Percentiles rank a stretch among this genome's conserved stretches.
phyloP scores from a whole-genome alignment of 2,888 invertebrate species.

The Dioctria linearis region DNA sequence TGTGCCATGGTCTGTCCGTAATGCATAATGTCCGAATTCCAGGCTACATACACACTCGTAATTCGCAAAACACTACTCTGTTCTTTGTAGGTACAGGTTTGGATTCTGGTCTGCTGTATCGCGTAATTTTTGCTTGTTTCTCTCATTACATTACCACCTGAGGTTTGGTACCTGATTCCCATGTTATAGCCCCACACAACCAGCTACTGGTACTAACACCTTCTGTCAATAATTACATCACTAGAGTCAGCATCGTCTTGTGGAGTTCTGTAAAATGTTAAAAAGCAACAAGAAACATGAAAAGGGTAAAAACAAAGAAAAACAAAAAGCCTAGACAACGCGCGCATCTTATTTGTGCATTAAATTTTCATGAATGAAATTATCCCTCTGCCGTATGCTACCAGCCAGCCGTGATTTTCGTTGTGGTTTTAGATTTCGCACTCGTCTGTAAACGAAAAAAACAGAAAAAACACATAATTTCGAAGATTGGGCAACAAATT shows the following conservation, averaged over 20 bases:
- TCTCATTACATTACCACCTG: slow-evolving; percentile 17
- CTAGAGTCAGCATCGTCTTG: slow-evolving; percentile 4
- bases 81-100: too few relatives aligned
- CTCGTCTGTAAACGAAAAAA: background rate
- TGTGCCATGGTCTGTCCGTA: too few relatives aligned
- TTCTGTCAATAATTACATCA: slow-evolving; percentile 47
- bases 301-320: slow-evolving; percentile 34
- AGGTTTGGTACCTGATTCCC: slow-evolving; percentile 6
- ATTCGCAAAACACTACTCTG: too few relatives aligned
- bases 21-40: too few relatives aligned
- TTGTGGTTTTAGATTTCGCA: slow-evolving; percentile 13
- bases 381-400: background rate
- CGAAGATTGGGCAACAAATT: slow-evolving; percentile 44
- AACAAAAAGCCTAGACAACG: background rate
- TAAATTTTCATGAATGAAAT: slow-evolving; percentile 47
- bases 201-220: slow-evolving; percentile 42
- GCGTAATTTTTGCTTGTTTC: background rate
- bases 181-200: background rate
- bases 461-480: background rate
- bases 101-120: background rate
- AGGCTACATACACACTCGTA: too few relatives aligned
- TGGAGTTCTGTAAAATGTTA: background rate
- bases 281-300: slow-evolving; percentile 10
- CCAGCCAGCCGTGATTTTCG: background rate
- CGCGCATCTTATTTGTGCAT: slow-evolving; percentile 35